A percentile compares a stretch with the other conserved stretches of the same genome.
phyloP scores from a whole-genome alignment of 2,797 vertebrate genomes.

The Xenops minutus region DNA sequence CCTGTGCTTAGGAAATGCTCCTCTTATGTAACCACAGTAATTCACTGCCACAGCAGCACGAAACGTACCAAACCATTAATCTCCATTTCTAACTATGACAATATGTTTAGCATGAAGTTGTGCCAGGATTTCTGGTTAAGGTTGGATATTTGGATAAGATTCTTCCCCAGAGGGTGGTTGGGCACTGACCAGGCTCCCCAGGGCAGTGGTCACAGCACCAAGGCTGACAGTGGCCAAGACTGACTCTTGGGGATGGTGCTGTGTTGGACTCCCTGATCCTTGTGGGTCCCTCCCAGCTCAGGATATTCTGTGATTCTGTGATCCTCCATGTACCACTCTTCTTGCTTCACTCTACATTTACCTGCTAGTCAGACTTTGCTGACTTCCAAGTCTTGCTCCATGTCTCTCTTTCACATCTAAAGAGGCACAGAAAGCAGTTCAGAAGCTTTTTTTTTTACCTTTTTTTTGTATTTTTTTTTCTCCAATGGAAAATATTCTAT shows the following conservation, averaged over 20 bases:
- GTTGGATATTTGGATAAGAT: neutral
- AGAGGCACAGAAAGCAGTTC: neutral
- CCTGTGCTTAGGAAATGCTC: neutral
- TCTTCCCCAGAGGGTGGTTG: neutral
- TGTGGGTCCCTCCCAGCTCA: neutral
- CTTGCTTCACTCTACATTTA: too few relatives aligned
- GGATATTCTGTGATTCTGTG: too few relatives aligned
- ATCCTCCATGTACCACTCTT: too few relatives aligned
- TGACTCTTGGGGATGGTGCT: neutral
- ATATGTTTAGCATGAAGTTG: neutral
- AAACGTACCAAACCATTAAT: neutral
- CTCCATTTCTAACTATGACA: neutral
- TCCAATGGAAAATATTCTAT: neutral
- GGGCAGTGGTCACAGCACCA: neutral
- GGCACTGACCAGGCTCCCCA: neutral
- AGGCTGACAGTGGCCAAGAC: neutral
- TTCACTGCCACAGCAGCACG: neutral
- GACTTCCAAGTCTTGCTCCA: neutral
- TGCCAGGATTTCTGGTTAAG: neutral
- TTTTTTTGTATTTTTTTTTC: neutral
- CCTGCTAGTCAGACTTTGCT: too few relatives aligned
- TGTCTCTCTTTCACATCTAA: neutral
- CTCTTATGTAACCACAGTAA: neutral
- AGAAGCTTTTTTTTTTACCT: neutral
- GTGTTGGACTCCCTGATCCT: neutral